These are phyloP conservation scores for Caenorhabditis macrosperma DNA, from an alignment of 2,888 invertebrate species.

Conservation along the genomic window DNA sequence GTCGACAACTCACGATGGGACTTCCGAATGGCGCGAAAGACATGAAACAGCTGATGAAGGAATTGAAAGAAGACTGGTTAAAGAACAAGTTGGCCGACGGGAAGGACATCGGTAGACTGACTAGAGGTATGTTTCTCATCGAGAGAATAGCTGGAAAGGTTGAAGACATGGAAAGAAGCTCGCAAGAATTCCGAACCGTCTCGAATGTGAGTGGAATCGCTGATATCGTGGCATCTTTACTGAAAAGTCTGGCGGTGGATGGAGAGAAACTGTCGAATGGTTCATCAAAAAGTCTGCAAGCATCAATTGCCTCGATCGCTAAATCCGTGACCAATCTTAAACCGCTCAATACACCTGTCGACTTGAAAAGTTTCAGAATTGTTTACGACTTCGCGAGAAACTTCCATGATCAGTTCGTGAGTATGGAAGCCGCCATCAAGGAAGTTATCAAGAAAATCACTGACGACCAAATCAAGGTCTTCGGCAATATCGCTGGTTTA, in stretches of 20 bases:
- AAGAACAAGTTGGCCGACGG: slow-evolving; percentile 14
- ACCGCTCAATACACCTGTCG: neutral
- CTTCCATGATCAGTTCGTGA: neutral
- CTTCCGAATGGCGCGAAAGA: neutral
- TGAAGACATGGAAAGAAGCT: neutral
- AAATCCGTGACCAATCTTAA: neutral
- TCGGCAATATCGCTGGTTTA: neutral
- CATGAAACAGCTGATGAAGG: neutral
- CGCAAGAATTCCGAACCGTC: neutral
- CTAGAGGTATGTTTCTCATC: neutral
- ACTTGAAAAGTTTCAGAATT: neutral
- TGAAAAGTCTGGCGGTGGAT: neutral
- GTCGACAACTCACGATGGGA: neutral
- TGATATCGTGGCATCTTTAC: neutral
- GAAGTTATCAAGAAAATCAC: neutral
- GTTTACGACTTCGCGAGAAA: neutral
- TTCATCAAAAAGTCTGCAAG: neutral
- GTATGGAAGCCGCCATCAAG: neutral
- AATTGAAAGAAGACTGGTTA: slow-evolving; percentile 1
- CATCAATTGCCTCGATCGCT: neutral
- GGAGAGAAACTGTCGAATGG: neutral
- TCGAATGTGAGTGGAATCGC: neutral
- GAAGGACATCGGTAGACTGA: neutral
- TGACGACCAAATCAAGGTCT: neutral
- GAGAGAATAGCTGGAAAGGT: neutral